Evolutionary conservation across 2,888 invertebrate genomes (phyloP).

Genomic region (Mesochorus sp.): DNA sequence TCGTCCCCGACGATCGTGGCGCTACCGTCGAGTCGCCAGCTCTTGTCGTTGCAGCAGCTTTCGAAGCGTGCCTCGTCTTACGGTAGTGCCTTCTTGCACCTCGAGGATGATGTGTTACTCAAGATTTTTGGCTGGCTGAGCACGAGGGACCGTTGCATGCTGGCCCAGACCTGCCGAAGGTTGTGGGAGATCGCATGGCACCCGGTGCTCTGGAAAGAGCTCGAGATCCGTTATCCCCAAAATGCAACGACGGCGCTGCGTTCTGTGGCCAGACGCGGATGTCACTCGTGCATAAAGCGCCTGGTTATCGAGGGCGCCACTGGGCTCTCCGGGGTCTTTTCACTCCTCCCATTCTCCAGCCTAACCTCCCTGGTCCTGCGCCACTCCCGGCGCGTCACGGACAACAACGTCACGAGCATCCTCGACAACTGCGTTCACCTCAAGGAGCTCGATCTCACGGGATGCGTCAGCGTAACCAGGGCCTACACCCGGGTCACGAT

Average conservation of each 20-base stretch:
- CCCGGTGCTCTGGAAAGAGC: constrained; percentile 86
- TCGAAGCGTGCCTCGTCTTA: constrained; percentile 67
- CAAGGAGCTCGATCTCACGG: constrained; percentile 75
- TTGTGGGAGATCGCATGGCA: constrained; percentile 92
- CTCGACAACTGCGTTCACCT: constrained; percentile 75
- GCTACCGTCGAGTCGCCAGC: constrained; percentile 58
- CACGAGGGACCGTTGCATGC: constrained; percentile 88
- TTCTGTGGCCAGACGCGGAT: constrained; percentile 74
- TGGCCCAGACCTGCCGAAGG: constrained; percentile 89
- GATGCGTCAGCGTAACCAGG: constrained; percentile 72
- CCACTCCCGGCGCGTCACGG: constrained; percentile 73
- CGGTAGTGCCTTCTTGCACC: constrained; percentile 67
- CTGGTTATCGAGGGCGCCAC: constrained; percentile 75
- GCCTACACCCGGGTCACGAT: constrained; percentile 71
- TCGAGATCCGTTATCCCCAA: constrained; percentile 76
- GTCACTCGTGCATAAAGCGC: constrained; percentile 72
- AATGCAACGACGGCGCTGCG: constrained; percentile 72
- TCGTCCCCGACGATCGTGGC: constrained; percentile 70
- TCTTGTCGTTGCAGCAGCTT: constrained; percentile 51
- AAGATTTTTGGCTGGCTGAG: constrained; percentile 88
- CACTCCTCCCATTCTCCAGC: constrained; percentile 74
- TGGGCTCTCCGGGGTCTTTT: constrained; percentile 72
- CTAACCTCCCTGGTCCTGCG: constrained; percentile 81
- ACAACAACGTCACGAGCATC: constrained; percentile 73
- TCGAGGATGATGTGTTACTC: constrained; percentile 86